phyloP scores from a whole-genome alignment of 2,888 invertebrate genomes.

The Microplitis deprimator region DNA sequence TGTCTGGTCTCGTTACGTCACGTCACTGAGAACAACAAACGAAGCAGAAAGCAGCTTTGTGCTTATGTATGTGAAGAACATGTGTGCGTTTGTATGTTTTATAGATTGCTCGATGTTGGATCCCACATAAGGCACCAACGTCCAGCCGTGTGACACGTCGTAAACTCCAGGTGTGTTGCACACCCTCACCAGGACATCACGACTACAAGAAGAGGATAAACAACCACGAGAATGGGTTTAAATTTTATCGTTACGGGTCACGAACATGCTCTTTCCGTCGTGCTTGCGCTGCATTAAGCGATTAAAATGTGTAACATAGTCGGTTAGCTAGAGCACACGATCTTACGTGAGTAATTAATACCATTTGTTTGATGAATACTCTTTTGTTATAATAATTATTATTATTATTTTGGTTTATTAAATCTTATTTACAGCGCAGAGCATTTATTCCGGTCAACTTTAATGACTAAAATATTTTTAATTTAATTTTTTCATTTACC shows the following conservation, averaged over 20 bases:
- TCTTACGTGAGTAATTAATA: constrained; percentile 3
- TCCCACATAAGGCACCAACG: constrained; percentile 32
- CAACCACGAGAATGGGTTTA: constrained; percentile 36
- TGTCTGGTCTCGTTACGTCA: constrained; percentile 25
- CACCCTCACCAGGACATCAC: constrained; percentile 17
- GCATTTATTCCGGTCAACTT: neutral
- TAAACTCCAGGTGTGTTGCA: constrained; percentile 51
- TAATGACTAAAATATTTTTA: neutral
- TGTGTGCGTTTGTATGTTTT: constrained; percentile 29
- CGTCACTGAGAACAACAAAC: constrained; percentile 35
- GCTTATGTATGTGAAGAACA: neutral
- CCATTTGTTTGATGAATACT: neutral
- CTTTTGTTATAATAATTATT: neutral
- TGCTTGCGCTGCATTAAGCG: constrained; percentile 38
- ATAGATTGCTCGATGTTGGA: constrained; percentile 17
- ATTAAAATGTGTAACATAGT: constrained; percentile 35
- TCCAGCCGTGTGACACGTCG: constrained; percentile 54
- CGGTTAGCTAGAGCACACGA: neutral
- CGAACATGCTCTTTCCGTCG: constrained; percentile 33
- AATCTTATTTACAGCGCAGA: neutral
- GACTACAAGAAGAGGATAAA: constrained; percentile 28
- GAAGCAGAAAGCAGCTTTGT: constrained; percentile 34
- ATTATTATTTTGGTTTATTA: neutral
- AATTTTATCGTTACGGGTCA: constrained; percentile 47
- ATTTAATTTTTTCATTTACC: neutral